phyloP scores from a whole-genome alignment of 2,888 invertebrate genomes.

The Acholoe squamosa region DNA sequence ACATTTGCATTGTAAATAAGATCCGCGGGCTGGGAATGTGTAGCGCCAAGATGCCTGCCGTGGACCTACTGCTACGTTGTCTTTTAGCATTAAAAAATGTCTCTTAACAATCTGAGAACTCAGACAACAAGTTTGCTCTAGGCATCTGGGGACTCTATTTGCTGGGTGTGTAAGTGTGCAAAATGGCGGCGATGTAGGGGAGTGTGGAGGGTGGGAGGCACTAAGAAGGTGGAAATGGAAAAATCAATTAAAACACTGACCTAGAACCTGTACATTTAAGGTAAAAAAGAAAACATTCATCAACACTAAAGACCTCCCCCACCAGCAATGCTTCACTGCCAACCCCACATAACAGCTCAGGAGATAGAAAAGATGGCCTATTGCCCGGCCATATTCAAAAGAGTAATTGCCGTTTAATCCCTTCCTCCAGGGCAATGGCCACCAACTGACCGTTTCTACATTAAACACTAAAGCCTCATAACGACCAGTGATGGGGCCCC shows the following conservation, averaged over 20 bases:
- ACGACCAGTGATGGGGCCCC: not conserved
- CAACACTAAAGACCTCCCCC: not conserved
- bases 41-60: not conserved
- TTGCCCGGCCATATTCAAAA: not conserved
- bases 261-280: too few relatives aligned
- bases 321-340: not conserved
- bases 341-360: not conserved
- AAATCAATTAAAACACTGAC: too few relatives aligned
- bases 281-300: too few relatives aligned
- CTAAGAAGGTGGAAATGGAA: too few relatives aligned
- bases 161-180: too few relatives aligned
- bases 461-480: not conserved
- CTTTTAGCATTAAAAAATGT: not conserved
- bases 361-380: not conserved
- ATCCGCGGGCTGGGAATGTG: not conserved
- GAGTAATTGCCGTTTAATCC: not conserved
- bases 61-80: not conserved
- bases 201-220: too few relatives aligned
- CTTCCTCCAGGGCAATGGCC: not conserved
- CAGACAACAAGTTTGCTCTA: too few relatives aligned
- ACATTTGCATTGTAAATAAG: conserved; percentile 23
- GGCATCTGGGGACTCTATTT: too few relatives aligned
- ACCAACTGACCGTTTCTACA: not conserved
- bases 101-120: too few relatives aligned
- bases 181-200: too few relatives aligned